Evolutionary conservation across 1,140 invertebrate genomes (phyloP), one percentile per base, ranked within the genome.

Genomic region (Magallana ariakensis): DNA sequence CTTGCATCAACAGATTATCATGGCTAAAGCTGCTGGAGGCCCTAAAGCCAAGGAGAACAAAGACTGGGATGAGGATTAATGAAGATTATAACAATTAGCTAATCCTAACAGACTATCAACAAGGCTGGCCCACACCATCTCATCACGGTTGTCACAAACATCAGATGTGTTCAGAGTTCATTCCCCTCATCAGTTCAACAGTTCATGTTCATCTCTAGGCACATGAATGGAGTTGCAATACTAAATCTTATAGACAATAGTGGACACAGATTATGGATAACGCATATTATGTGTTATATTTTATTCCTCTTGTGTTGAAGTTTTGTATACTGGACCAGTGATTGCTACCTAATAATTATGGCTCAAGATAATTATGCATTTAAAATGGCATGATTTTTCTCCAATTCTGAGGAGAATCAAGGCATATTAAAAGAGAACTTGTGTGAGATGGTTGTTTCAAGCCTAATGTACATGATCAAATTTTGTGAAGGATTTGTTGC

Each of bases 1-100:
- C 84, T 88, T 88, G 56, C 11, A 75, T 92, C 33, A 92, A 7
- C 97, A 99, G 95, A 99, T 99, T 87, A 99, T 99, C 87, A 99
- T 99, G 98, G 98, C 99, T 1, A 99, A 99, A 95, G 96, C 97
- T 92, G 98, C 98, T 22, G 98, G 98, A 85, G 98, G 98, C 82
- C 98, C 99, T 0, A 99, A 99, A 95, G 87, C 91, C 15, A 96
- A 96, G 93, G 93, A 95, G 56, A 93, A 92, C 87, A 92, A 92
- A 60, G 95, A 96, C 75, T 96, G 96, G 91, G 96, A 96, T 93
- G 96, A 96, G 88, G 97, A 98, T 88, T 89, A 82, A 70, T 70
- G 19, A 19, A 70, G 66, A 70, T 70, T 70, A 33, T 33, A 26
- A 26, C 10, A 8, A 19, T 26, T 70, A 26, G 8, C 22, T 22